These are phyloP conservation scores for Melolontha melolontha DNA, from an alignment of 2,888 invertebrate species.

Conservation along the genomic window DNA sequence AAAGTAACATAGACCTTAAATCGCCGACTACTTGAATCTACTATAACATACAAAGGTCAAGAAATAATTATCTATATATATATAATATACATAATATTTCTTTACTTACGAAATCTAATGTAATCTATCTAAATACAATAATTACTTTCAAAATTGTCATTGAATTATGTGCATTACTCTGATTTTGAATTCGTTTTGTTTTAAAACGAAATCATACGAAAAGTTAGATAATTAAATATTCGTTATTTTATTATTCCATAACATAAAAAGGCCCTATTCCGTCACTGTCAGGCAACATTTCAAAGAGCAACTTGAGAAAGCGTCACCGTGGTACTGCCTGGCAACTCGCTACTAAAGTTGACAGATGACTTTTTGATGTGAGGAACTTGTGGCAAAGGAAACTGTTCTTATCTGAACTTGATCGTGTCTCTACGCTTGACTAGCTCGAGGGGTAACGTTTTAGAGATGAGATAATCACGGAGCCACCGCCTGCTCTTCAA, in stretches of 20 bases:
- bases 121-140: no score
- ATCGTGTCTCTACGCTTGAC: slow-evolving; percentile 44
- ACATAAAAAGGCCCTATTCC: slow-evolving; percentile 32
- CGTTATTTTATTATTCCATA: slow-evolving; percentile 9
- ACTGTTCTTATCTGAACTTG: slow-evolving; percentile 44
- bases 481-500: slow-evolving; percentile 36
- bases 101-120: no score
- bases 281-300: slow-evolving; percentile 25
- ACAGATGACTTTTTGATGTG: slow-evolving; percentile 47
- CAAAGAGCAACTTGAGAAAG: slow-evolving; percentile 31
- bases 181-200: no score
- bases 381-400: slow-evolving; percentile 44
- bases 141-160: no score
- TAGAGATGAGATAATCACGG: slow-evolving; percentile 45
- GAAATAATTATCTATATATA: no score
- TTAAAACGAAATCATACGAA: no score
- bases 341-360: slow-evolving; percentile 44
- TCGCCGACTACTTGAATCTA: no score
- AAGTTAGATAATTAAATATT: background rate
- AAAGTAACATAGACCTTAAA: no score
- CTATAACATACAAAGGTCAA: no score
- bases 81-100: no score
- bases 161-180: no score
- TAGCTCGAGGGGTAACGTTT: slow-evolving; percentile 44
- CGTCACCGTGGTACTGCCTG: slow-evolving; percentile 16